Conservation (phyloP, 2,113 vertebrate genomes). For the Donacobius atricapilla region DNA sequence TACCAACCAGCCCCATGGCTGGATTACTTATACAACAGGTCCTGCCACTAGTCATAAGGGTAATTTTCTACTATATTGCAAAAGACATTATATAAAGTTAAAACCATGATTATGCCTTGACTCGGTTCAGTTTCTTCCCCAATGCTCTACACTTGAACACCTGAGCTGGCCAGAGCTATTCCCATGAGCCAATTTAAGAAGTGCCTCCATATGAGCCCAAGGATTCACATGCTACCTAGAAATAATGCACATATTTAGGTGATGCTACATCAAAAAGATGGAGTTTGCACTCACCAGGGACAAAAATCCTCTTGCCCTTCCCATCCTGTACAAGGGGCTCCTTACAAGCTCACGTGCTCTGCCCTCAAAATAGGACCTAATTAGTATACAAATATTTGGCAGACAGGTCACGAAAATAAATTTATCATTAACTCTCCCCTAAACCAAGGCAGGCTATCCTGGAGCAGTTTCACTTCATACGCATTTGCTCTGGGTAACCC, state of each 20-base stretch:
- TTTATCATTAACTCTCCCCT: conserved; percentile 45
- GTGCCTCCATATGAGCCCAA: neutral
- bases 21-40: conserved; percentile 48
- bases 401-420: neutral
- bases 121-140: conserved; percentile 49
- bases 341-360: neutral
- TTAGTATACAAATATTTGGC: conserved; percentile 25
- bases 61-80: conserved; percentile 53
- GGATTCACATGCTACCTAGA: conserved; percentile 22
- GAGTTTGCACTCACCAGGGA: neutral
- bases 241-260: conserved; percentile 38
- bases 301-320: neutral
- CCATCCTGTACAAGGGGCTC: neutral
- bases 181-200: conserved; percentile 26
- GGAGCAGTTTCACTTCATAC: neutral
- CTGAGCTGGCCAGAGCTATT: conserved; percentile 39
- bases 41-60: conserved; percentile 51
- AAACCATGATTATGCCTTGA: conserved; percentile 37
- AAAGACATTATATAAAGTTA: conserved; percentile 46
- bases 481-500: neutral
- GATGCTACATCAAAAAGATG: neutral
- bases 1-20: neutral
- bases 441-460: neutral
- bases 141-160: neutral
- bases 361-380: neutral